Percentiles rank a stretch among this genome's conserved stretches.
These are phyloP conservation scores for Nannoperca australis DNA, from an alignment of 2,797 vertebrate species.

Conservation along the genomic window DNA sequence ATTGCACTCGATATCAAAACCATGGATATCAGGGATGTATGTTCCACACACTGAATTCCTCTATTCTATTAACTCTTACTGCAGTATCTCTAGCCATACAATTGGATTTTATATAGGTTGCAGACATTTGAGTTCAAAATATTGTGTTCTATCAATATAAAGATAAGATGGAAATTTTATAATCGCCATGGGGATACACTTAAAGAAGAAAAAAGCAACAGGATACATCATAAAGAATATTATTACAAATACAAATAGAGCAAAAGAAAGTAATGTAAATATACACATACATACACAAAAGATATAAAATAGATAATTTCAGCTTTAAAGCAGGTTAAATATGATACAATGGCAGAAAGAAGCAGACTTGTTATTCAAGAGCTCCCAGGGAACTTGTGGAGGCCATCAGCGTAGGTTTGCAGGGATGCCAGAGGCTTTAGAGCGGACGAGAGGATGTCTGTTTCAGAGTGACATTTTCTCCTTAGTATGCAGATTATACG, in stretches of 20 bases:
- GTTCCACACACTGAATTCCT: slow-evolving; percentile 55
- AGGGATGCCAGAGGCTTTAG: no score
- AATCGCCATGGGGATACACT: slow-evolving; percentile 31
- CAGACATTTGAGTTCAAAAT: slow-evolving; percentile 60
- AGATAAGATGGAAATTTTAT: slow-evolving; percentile 58
- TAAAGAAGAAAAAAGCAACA: slow-evolving; percentile 35
- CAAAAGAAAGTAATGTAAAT: slow-evolving; percentile 9
- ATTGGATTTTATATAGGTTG: slow-evolving; percentile 56
- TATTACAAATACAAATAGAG: slow-evolving; percentile 33
- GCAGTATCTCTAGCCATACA: slow-evolving; percentile 50
- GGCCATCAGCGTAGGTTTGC: no score
- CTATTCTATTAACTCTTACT: slow-evolving; percentile 63
- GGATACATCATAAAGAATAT: slow-evolving; percentile 41
- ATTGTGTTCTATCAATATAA: slow-evolving; percentile 51
- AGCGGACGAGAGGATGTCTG: no score
- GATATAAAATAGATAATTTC: not conserved
- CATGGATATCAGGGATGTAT: slow-evolving; percentile 56
- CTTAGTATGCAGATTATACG: no score
- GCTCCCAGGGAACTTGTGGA: no score
- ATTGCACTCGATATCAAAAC: slow-evolving; percentile 70
- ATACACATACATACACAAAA: slow-evolving; percentile 17
- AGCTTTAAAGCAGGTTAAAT: slow-evolving; percentile 3
- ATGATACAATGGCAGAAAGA: no score
- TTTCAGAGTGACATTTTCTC: no score
- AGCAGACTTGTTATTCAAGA: no score